phyloP scores from a whole-genome alignment of 1,140 invertebrate genomes.

The Drosophila insularis region DNA sequence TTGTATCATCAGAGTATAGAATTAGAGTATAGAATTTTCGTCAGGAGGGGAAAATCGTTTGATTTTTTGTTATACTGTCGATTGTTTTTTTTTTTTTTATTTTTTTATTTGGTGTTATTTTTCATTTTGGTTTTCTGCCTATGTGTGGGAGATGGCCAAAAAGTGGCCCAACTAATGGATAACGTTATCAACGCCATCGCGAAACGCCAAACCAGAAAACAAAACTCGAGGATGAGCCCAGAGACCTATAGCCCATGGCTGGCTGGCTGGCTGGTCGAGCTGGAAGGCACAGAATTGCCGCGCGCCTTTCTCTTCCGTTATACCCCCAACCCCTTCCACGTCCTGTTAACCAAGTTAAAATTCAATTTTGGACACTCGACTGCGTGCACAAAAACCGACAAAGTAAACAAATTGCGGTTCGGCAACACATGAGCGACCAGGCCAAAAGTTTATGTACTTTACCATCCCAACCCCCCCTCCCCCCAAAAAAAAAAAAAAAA shows the following conservation, averaged over 20 bases:
- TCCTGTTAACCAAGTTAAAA: slow-evolving; percentile 71
- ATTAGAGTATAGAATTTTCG: no score
- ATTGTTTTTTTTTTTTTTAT: background rate
- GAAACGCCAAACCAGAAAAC: slow-evolving; percentile 27
- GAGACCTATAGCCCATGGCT: slow-evolving; percentile 48
- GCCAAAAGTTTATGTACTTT: slow-evolving; percentile 38
- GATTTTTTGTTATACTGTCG: no score
- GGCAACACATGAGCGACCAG: slow-evolving; percentile 63
- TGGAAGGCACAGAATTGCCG: background rate
- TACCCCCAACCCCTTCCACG: background rate
- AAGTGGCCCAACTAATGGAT: slow-evolving; percentile 64
- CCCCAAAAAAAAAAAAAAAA: no score
- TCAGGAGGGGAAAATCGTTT: no score
- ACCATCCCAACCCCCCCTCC: background rate
- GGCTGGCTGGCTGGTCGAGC: slow-evolving; percentile 33
- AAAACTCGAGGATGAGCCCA: slow-evolving; percentile 34
- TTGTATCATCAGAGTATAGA: no score
- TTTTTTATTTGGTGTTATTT: background rate
- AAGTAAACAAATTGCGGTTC: slow-evolving; percentile 72
- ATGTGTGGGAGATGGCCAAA: slow-evolving; percentile 20
- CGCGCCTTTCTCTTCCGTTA: background rate
- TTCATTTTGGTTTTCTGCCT: slow-evolving; percentile 28
- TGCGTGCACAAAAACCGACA: slow-evolving; percentile 71
- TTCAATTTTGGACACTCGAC: slow-evolving; percentile 72
- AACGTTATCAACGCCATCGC: slow-evolving; percentile 71